Percentiles rank a stretch among this genome's conserved stretches.
These are phyloP conservation scores for Amphiprion clarkii DNA, from an alignment of 2,797 vertebrate genomes.

Conservation along the genomic window DNA sequence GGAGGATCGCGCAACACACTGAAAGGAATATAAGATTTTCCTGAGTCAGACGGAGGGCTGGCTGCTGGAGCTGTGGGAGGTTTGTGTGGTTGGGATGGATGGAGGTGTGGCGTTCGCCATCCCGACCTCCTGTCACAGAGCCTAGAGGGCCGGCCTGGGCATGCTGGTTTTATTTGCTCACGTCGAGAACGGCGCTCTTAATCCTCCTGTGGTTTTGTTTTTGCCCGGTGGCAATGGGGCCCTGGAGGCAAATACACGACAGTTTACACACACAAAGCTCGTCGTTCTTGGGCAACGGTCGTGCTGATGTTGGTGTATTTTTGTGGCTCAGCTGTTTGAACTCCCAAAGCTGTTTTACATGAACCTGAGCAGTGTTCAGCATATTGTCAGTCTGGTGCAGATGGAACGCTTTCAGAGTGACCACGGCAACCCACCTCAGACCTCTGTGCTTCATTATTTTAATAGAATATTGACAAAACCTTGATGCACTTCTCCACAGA, in stretches of 20 bases:
- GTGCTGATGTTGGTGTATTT: conserved; percentile 57
- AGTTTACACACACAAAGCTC: conserved; percentile 42
- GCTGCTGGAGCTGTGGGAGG: conserved; percentile 7
- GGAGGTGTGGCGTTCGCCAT: conserved; percentile 29
- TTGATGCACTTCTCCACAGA: not conserved
- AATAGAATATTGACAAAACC: not conserved
- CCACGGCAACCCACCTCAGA: not conserved
- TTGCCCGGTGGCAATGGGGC: conserved; percentile 61
- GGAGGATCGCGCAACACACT: conserved; percentile 17
- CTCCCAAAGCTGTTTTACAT: conserved; percentile 24
- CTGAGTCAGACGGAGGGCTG: not conserved
- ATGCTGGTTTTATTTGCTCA: conserved; percentile 70
- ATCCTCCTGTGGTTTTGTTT: conserved; percentile 73
- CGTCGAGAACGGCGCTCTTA: conserved; percentile 60
- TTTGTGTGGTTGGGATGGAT: conserved; percentile 1
- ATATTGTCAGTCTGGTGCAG: conserved; percentile 5
- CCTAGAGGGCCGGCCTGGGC: conserved; percentile 49
- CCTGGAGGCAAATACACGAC: conserved; percentile 55
- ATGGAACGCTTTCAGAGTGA: conserved; percentile 6
- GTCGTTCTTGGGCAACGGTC: conserved; percentile 21
- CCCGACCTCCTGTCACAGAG: conserved; percentile 21
- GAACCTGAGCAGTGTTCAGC: conserved; percentile 7
- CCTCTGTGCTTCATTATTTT: not conserved
- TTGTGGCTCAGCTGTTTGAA: conserved; percentile 34
- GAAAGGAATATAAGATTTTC: conserved; percentile 23